Evolutionary conservation across 2,113 vertebrate genomes (phyloP).

Genomic region (Anas platyrhynchos): DNA sequence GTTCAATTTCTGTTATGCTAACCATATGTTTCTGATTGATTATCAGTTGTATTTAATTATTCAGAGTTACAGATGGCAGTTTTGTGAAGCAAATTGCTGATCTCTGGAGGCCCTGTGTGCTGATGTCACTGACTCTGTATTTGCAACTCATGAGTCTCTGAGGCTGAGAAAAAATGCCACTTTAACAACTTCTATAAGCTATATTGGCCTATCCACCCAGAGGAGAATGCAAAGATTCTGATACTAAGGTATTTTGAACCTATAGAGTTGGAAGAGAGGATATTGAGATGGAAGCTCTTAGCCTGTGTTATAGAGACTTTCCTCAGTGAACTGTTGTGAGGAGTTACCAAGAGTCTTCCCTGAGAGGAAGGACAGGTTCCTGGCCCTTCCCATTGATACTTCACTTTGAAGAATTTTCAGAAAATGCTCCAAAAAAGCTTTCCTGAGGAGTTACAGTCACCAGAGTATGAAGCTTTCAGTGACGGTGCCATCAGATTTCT

Average conservation of each 20-base stretch:
- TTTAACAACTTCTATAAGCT: background rate
- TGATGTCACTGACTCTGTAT: background rate
- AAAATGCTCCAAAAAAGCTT: background rate
- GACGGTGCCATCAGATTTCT: background rate
- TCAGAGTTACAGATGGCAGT: conserved; percentile 67
- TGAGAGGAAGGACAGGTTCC: background rate
- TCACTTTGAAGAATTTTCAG: background rate
- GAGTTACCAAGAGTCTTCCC: background rate
- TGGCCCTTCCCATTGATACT: background rate
- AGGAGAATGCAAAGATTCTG: background rate
- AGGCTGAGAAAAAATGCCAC: background rate
- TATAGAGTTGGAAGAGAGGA: background rate
- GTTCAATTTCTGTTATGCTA: conserved; percentile 72
- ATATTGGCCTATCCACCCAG: background rate
- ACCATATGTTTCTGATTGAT: conserved; percentile 71
- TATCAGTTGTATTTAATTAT: conserved; percentile 71
- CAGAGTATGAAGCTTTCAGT: background rate
- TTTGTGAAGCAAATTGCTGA: conserved; percentile 57
- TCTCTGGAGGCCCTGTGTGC: conserved; percentile 21
- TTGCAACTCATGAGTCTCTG: background rate
- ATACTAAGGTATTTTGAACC: background rate
- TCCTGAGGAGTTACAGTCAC: background rate
- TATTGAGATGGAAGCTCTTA: background rate
- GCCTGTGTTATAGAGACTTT: background rate
- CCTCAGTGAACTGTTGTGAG: background rate